These are phyloP conservation scores for Lophius piscatorius DNA, from an alignment of 2,113 vertebrate genomes.

Conservation along the genomic window DNA sequence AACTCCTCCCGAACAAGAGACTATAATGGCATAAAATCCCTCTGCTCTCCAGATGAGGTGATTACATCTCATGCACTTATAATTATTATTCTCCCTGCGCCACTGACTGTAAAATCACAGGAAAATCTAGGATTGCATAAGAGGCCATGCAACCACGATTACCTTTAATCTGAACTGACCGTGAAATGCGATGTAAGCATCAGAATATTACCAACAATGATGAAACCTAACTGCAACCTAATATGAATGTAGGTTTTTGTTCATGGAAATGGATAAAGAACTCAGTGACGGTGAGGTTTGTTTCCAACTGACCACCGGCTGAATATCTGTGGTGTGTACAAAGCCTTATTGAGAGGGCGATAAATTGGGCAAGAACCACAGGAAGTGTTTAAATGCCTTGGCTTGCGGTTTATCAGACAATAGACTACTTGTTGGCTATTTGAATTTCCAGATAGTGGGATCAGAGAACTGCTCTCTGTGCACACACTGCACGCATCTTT, in stretches of 20 bases:
- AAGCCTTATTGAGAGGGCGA: slow-evolving; percentile 34
- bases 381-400: slow-evolving; percentile 59
- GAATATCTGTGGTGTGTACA: slow-evolving; percentile 11
- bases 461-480: slow-evolving; percentile 26
- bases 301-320: slow-evolving; percentile 29
- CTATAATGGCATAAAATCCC: slow-evolving; percentile 46
- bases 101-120: slow-evolving; percentile 51
- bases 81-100: slow-evolving; percentile 62
- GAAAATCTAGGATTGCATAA: slow-evolving; percentile 61
- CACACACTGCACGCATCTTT: slow-evolving; percentile 37
- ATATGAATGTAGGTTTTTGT: slow-evolving; percentile 9
- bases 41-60: slow-evolving; percentile 53
- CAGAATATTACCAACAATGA: slow-evolving; percentile 5
- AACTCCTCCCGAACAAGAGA: slow-evolving; percentile 32
- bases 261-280: neutral
- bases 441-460: slow-evolving; percentile 54
- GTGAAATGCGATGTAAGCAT: slow-evolving; percentile 27
- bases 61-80: slow-evolving; percentile 72
- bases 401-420: slow-evolving; percentile 59
- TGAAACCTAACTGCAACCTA: slow-evolving; percentile 6
- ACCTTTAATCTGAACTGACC: slow-evolving; percentile 54
- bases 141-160: slow-evolving; percentile 35
- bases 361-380: slow-evolving; percentile 39
- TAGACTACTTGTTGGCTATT: slow-evolving; percentile 49
- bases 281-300: slow-evolving; percentile 4